These are phyloP conservation scores for Pangasianodon gigas DNA, from an alignment of 2,113 vertebrate species.

Conservation along the genomic window DNA sequence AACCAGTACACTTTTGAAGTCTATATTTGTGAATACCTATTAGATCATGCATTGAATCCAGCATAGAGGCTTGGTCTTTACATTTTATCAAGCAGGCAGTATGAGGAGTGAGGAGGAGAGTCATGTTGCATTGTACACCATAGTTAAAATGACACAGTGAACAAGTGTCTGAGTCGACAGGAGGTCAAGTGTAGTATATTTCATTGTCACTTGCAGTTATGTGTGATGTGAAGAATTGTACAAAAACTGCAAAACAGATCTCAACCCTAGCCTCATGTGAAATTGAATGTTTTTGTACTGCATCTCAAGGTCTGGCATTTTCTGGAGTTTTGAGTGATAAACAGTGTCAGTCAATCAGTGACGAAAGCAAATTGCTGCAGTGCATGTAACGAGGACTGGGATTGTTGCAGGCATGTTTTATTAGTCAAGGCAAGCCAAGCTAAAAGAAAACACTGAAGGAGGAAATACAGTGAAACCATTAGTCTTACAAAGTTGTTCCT, in stretches of 20 bases:
- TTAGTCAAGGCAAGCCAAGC: neutral
- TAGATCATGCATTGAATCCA: conserved; percentile 43
- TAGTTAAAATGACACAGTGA: conserved; percentile 11
- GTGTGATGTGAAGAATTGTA: conserved; percentile 26
- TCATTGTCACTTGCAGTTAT: conserved; percentile 16
- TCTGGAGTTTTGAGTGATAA: neutral
- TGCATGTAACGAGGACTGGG: neutral
- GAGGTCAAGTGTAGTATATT: conserved; percentile 10
- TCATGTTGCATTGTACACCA: conserved; percentile 64
- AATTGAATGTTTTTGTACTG: neutral
- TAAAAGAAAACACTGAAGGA: neutral
- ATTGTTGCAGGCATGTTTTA: conserved; percentile 7
- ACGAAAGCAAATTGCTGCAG: neutral
- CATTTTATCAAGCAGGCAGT: conserved; percentile 59
- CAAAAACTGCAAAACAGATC: conserved; percentile 10
- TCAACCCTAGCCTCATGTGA: neutral
- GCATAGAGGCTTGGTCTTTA: conserved; percentile 54
- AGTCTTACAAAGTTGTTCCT: neutral
- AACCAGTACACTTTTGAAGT: neutral
- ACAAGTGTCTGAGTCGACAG: conserved; percentile 21
- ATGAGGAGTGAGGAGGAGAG: conserved; percentile 61
- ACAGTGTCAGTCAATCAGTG: neutral
- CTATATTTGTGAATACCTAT: neutral
- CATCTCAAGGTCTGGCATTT: neutral
- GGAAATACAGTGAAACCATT: neutral